Base-by-base conservation (phyloP, 1,140 invertebrate species). In the Metopolophium dirhodum region DNA sequence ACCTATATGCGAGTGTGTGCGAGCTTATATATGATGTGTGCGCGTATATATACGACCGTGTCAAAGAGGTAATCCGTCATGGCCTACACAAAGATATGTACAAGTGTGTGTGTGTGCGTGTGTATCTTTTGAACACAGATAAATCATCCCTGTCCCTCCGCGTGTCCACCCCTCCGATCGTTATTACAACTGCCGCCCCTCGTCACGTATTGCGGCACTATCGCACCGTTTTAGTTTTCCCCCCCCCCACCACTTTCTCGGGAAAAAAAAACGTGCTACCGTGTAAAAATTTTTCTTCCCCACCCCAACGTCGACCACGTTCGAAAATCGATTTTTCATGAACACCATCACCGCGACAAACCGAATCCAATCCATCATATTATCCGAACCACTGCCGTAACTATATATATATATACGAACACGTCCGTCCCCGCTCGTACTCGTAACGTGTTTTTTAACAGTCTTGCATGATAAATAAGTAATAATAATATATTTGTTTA, bases 51-150 rank as follows among this genome's bases (percentile, higher is more conserved):
- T 91, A 91, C 90, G 90, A 82, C 90, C 90, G 90, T 91, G 90
- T 91, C 90, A 91, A 91, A 91, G 90, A 91, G 47, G 90, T 91
- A 91, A 91, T 91, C 90, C 90, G 90, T 91, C 90, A 91, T 82
- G 90, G 90, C 68, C 26, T 47, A 83, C 68, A 91, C 90, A 91
- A 91, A 91, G 47, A 91, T 82, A 61, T 68, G 45, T 57, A 83
- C n/a, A 11, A 54, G 20, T 37, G 49, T 54, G 87, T 8, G n/a
- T 61, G 37, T 61, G 89, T n/a, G 57, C n/a, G 86, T n/a, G 47
- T 82, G 61, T 91, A 47, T 91, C 57, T 91, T 91, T 91, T 49
- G 90, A 91, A 91, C 68, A 82, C 45, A 91, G 90, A 91, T 91
- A 91, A 91, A 91, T 91, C 90, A 91, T 91, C 90, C 90, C 90